A percentile compares a stretch with the other conserved stretches of the same genome.
These are phyloP conservation scores for Tragelaphus scriptus DNA, from an alignment of 2,113 vertebrate species.

Conservation along the genomic window DNA sequence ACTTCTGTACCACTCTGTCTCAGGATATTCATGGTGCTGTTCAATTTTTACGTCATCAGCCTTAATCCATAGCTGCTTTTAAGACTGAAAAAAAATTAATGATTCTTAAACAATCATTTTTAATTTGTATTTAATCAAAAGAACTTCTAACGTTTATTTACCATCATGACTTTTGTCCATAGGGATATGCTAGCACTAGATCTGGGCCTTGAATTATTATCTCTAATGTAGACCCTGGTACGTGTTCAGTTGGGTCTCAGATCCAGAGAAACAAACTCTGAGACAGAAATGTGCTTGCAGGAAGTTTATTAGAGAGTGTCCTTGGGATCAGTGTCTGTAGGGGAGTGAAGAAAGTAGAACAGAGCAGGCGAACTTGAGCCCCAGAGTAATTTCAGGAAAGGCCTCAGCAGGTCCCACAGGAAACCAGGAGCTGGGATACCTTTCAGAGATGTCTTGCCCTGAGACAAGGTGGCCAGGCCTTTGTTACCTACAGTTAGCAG, in stretches of 20 bases:
- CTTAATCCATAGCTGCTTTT: neutral
- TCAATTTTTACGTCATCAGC: neutral
- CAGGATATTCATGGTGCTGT: too few relatives aligned
- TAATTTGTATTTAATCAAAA: neutral
- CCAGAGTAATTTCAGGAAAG: neutral
- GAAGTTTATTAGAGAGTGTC: neutral
- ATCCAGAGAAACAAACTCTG: neutral
- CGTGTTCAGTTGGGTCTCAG: neutral
- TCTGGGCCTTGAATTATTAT: neutral
- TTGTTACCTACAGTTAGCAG: neutral
- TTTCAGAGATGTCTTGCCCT: neutral
- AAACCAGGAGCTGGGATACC: neutral
- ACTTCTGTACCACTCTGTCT: accelerated
- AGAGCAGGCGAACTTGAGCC: neutral
- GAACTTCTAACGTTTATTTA: neutral
- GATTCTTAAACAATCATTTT: neutral
- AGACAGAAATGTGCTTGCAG: neutral
- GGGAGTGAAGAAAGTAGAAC: neutral
- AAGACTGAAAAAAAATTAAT: neutral
- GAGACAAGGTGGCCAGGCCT: neutral
- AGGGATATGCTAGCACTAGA: neutral
- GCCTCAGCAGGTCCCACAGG: neutral
- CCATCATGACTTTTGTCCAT: neutral
- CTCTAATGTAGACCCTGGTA: neutral
- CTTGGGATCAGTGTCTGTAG: neutral